These are phyloP conservation scores for Brachionus koreanus DNA, from an alignment of 1,140 invertebrate genomes.

Conservation along the genomic window DNA sequence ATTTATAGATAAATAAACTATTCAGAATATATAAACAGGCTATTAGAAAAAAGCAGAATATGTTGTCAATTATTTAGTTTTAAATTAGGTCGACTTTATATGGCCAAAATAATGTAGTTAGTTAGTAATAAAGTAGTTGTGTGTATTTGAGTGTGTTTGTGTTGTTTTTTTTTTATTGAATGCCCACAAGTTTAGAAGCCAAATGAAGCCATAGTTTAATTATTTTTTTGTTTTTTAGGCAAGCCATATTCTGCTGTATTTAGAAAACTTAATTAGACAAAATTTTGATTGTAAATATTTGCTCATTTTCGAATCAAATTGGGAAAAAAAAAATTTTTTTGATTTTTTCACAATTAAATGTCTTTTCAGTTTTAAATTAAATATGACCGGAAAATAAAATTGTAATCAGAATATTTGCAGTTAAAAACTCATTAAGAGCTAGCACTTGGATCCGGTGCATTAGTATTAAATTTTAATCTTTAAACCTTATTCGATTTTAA, in stretches of 20 bases:
- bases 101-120: constrained; percentile 15
- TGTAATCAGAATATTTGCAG: background rate
- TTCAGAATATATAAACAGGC: constrained; percentile 15
- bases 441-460: background rate
- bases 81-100: constrained; percentile 8
- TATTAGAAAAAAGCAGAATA: background rate
- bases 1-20: constrained; percentile 27
- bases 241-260: constrained; percentile 5
- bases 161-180: constrained; percentile 4
- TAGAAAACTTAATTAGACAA: constrained; percentile 38
- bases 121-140: background rate
- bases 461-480: background rate
- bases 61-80: background rate
- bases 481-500: background rate
- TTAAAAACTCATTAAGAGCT: constrained; percentile 3
- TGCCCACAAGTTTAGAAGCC: constrained; percentile 17
- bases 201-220: constrained; percentile 41
- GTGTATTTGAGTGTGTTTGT: background rate
- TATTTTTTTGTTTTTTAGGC: constrained; percentile 23
- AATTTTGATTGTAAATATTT: constrained; percentile 24
- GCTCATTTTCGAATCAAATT: background rate
- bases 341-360: background rate
- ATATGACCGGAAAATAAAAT: background rate
- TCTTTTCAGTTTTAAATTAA: background rate
- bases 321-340: background rate